Conservation (phyloP, 1,140 invertebrate genomes). For the Leptinotarsa defecta region DNA sequence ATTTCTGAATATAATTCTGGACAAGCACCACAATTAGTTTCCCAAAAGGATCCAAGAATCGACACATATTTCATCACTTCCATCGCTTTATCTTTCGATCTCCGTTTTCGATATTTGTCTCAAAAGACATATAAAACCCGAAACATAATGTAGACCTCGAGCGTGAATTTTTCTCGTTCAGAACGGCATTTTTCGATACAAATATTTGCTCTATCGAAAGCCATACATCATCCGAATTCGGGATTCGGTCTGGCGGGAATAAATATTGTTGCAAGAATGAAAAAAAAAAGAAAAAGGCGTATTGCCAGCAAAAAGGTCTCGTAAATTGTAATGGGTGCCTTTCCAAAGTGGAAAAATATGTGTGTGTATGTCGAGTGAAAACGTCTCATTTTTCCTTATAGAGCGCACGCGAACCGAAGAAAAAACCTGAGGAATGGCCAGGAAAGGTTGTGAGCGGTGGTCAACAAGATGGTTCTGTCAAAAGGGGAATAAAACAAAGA, state of each 20-base stretch:
- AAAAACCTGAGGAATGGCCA: not conserved
- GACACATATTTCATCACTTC: too few relatives aligned
- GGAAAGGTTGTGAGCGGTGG: not conserved
- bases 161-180: not conserved
- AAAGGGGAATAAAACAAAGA: too few relatives aligned
- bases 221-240: not conserved
- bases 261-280: conserved; percentile 4
- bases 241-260: not conserved
- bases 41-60: too few relatives aligned
- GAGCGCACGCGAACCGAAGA: not conserved
- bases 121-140: not conserved
- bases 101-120: not conserved
- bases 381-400: not conserved
- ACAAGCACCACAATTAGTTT: too few relatives aligned
- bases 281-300: not conserved
- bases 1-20: too few relatives aligned
- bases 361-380: not conserved
- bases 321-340: conserved; percentile 3
- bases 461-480: too few relatives aligned
- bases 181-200: not conserved
- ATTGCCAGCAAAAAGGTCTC: not conserved
- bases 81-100: not conserved
- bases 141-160: conserved; percentile 2
- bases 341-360: not conserved
- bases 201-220: conserved; percentile 3